Conservation (phyloP, 2,888 invertebrate species). For the Tupiocoris notatus region DNA sequence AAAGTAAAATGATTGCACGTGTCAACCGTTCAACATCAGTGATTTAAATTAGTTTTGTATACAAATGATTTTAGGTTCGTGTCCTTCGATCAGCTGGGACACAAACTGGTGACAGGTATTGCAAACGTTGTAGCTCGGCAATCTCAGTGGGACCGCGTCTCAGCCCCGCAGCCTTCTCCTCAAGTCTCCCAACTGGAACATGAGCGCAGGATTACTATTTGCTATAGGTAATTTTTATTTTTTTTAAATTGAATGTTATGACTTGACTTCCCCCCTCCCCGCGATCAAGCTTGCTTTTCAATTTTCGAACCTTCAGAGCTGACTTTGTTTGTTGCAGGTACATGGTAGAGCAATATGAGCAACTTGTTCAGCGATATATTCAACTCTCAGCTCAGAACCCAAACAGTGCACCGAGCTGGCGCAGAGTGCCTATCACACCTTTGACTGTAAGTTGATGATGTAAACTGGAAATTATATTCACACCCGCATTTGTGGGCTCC, state of each 20-base stretch:
- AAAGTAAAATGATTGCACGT: no score
- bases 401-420: slow-evolving; percentile 23
- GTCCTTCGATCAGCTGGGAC: slow-evolving; percentile 77
- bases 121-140: slow-evolving; percentile 60
- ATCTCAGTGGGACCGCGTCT: slow-evolving; percentile 59
- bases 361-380: slow-evolving; percentile 57
- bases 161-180: slow-evolving; percentile 50
- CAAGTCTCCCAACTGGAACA: slow-evolving; percentile 55
- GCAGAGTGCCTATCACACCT: slow-evolving; percentile 14
- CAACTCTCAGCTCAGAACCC: slow-evolving; percentile 53
- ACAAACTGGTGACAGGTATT: slow-evolving; percentile 80
- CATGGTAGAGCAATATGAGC: slow-evolving; percentile 58
- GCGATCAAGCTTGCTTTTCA: no score
- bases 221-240: slow-evolving; percentile 33
- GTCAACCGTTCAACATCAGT: not conserved
- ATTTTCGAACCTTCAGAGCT: no score
- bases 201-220: slow-evolving; percentile 56
- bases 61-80: slow-evolving; percentile 67
- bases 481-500: no score
- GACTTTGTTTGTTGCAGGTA: slow-evolving; percentile 50
- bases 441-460: slow-evolving; percentile 6
- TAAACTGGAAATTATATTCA: not conserved
- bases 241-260: no score
- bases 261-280: no score
- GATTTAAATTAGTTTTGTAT: slow-evolving; percentile 1